These are phyloP conservation scores for Cotesia vestalis DNA, from an alignment of 1,140 invertebrate species.

Conservation along the genomic window DNA sequence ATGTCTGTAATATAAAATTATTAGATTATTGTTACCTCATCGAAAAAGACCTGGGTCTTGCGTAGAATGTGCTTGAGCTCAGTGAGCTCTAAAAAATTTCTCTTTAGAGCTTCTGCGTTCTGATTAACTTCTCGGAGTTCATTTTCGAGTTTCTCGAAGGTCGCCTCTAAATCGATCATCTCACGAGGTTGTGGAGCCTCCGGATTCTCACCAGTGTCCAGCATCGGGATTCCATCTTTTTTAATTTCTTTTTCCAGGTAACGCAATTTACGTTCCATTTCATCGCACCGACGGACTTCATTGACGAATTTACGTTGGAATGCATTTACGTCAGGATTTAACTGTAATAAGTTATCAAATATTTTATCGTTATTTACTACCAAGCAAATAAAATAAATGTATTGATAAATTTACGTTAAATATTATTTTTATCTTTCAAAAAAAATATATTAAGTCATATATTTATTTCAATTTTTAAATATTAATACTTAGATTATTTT, in stretches of 20 bases:
- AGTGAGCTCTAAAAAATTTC: constrained; percentile 94
- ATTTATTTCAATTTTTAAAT: too few species aligned
- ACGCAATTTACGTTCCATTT: constrained; percentile 94
- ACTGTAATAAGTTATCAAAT: constrained; percentile 62
- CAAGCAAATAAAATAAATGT: not conserved
- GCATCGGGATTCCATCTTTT: constrained; percentile 95
- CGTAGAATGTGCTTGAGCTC: constrained; percentile 95
- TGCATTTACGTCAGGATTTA: constrained; percentile 94
- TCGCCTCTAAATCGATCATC: constrained; percentile 99
- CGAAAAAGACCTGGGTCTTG: constrained; percentile 97
- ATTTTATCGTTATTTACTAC: not conserved
- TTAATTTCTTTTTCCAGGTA: constrained; percentile 98
- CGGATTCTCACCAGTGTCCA: constrained; percentile 96
- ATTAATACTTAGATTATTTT: too few species aligned
- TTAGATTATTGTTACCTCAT: constrained; percentile 80
- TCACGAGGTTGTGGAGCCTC: constrained; percentile 97
- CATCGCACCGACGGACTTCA: constrained; percentile 92
- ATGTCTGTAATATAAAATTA: not conserved
- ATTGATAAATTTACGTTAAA: too few species aligned
- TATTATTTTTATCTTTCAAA: too few species aligned
- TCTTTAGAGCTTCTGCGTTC: constrained; percentile 95
- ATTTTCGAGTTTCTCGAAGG: constrained; percentile 95
- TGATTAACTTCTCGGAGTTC: constrained; percentile 97
- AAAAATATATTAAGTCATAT: too few species aligned
- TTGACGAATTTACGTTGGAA: constrained; percentile 97